Conservation (phyloP, 2,113 vertebrate genomes). For the Cyphomyrus discorhynchus region DNA sequence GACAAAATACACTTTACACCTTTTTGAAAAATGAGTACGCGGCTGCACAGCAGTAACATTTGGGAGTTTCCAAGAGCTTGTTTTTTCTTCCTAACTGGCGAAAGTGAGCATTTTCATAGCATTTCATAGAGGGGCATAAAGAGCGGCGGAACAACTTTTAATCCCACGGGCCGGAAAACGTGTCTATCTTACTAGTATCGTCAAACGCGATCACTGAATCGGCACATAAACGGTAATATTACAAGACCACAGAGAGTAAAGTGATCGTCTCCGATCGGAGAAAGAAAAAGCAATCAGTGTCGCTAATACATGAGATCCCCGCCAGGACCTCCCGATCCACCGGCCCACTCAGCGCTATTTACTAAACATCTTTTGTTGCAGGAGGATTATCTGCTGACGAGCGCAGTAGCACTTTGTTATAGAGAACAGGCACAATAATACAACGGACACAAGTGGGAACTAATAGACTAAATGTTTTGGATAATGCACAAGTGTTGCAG, state of each 20-base stretch:
- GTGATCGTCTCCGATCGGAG: not conserved
- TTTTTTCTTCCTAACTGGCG: not conserved
- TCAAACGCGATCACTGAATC: not conserved
- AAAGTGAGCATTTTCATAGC: not conserved
- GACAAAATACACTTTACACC: not conserved
- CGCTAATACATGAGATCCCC: conserved; percentile 19
- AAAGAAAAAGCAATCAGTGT: conserved; percentile 22
- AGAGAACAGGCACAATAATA: conserved; percentile 36
- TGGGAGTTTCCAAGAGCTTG: not conserved
- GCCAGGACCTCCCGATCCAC: conserved; percentile 26
- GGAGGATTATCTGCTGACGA: conserved; percentile 55
- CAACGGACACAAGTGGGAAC: conserved; percentile 11
- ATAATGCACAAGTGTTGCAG: conserved; percentile 10
- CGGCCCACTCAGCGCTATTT: conserved; percentile 56
- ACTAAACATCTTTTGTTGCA: conserved; percentile 62
- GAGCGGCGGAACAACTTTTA: conserved; percentile 36
- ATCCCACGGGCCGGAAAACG: not conserved
- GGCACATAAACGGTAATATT: conserved; percentile 11
- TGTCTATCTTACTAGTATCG: not conserved
- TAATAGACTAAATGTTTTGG: not conserved
- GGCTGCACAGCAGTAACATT: not conserved
- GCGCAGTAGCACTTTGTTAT: conserved; percentile 46
- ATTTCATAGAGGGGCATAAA: conserved; percentile 2
- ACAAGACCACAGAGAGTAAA: not conserved
- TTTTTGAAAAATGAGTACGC: not conserved